Evolutionary conservation across 2,888 invertebrate species (phyloP), one percentile per base, ranked within the genome.

Genomic region (Quadriops clusia): DNA sequence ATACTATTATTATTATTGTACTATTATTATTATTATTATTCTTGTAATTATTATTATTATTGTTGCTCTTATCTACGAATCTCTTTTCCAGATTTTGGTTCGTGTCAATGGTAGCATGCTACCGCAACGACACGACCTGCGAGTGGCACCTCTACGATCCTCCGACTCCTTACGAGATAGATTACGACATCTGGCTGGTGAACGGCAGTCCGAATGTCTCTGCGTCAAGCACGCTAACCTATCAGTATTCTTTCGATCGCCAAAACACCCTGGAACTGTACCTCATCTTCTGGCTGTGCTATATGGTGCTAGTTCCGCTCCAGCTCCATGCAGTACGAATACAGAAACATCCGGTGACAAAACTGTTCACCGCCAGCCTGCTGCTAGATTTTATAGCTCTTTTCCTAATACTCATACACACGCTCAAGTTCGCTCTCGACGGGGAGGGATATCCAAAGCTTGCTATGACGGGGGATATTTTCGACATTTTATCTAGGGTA

Each of bases 231-330:
- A 82, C 85, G 33, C 70, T 95, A 48, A 77, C 86, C 33, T 93
- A 90, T 63, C 93, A 97, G 58, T 95, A 95, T 59, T 94, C 94
- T 1, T 95, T 93, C 63, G 95, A 97, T 54, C 74, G 84, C 53
- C 91, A 91, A 61, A 87, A 93, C 57, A 83, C 91, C 5, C 67
- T 90, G 33, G 91, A 93, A 61, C 69, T 94, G 45, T 91, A 93
- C 64, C 65, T 91, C 38, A 67, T 87, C 24, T 91, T 91, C 56
- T 79, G 90, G 65, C 56, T 85, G 33, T 82, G 82, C 49, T 93
- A 93, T 57, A 72, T 85, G 47, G 74, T 60, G 6, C 64, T 94
- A 30, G 71, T 91, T 40, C 87, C 90, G 14, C 71, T 94, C 44
- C 94, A 94, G 64, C 70, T 90, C 36, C 91, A 91, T 63, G 93